Evolutionary conservation across 2,888 invertebrate genomes (phyloP).

Genomic region (Achlya flavicornis): DNA sequence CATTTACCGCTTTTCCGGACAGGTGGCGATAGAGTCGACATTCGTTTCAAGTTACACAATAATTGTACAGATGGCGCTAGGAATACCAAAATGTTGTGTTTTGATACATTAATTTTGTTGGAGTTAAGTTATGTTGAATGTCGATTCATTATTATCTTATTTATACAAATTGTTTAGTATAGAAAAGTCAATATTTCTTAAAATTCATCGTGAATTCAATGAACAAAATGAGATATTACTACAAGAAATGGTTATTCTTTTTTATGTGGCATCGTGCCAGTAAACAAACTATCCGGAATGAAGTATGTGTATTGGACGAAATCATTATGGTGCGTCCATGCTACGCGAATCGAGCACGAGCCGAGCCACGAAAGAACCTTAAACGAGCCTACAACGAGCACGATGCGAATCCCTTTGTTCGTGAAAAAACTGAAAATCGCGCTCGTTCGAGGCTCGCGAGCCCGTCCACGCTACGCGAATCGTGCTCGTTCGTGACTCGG

Average conservation of each 20-base stretch:
- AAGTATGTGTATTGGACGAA: not conserved
- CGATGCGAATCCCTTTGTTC: no score
- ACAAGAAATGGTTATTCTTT: conserved; percentile 1
- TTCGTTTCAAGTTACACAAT: not conserved
- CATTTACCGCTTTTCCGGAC: not conserved
- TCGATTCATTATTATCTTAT: no score
- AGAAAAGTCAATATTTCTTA: no score
- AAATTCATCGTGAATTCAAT: not conserved
- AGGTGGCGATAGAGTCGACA: not conserved
- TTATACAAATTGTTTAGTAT: no score
- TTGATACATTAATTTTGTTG: not conserved
- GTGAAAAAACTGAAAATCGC: no score
- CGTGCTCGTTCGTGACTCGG: no score
- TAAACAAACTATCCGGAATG: not conserved
- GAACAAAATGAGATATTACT: not conserved
- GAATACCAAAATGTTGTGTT: not conserved
- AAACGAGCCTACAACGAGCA: no score
- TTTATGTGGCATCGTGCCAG: conserved; percentile 7
- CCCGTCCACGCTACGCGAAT: no score
- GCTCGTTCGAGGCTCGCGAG: no score
- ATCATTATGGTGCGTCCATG: no score
- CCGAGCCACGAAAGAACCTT: no score
- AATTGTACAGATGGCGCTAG: not conserved
- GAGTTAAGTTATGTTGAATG: not conserved
- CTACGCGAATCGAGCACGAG: no score